Base-by-base conservation (phyloP, 2,113 vertebrate genomes). In the Actenoides lindsayi region DNA sequence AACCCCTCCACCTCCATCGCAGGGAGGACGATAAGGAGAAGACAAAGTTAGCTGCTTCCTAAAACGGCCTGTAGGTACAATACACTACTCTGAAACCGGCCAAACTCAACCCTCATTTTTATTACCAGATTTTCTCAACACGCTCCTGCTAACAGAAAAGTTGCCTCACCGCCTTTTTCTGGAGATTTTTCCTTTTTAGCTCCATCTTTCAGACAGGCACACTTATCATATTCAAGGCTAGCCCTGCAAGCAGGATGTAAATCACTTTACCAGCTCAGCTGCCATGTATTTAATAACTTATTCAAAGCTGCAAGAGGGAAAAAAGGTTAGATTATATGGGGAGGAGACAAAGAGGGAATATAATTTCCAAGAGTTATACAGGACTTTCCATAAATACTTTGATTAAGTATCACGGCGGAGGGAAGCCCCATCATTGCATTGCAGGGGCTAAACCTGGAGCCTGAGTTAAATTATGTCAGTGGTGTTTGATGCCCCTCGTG, bases 191-290 rank as follows among this genome's bases (percentile, higher is more conserved):
- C n/a, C 62, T 92, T 88, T 80, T 71, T 28, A 73, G 82, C 71
- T 96, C 93, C 69, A 75, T 91, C 88, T 92, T 73, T 57, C 60
- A 86, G 90, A 91, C 65, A 75, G 83, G 87, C 75, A 41, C 79
- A 90, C 94, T 89, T 54, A 67, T 87, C 92, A 86, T 35, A 68
- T 46, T 88, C 79, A 81, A 81, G 85, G 60, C 54, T 44, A 62
- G 83, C 62, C 68, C 95, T 81, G 62, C 53, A 75, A 96, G 74
- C 69, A 75, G 91, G 89, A 85, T 21, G 90, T 90, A 97, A 91
- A 96, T 83, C 86, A 81, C 75, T 57, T 81, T 16, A 83, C 82
- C 76, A 78, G 89, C 94, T 95, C 91, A 59, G 89, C 84, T 91
- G 78, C 57, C 77, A 78, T 1, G 9, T 80, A 93, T 86, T 88